These are phyloP conservation scores for Tachystola acroxantha DNA, from an alignment of 2,888 invertebrate genomes.

Conservation along the genomic window DNA sequence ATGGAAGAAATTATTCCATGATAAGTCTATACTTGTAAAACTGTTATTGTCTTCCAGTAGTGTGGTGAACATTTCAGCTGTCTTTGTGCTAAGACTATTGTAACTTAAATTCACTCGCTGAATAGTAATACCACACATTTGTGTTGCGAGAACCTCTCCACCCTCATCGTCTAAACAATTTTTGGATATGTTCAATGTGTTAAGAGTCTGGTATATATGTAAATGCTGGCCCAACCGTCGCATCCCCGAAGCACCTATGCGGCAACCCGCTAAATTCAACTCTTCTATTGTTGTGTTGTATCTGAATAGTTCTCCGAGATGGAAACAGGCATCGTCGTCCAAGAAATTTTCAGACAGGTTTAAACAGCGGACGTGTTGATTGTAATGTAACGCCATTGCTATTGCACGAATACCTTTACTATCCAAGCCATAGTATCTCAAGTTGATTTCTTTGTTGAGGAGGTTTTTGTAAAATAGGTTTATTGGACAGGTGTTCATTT, in stretches of 20 bases:
- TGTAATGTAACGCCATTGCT: slow-evolving; percentile 33
- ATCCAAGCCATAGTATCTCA: slow-evolving; percentile 36
- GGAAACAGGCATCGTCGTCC: slow-evolving; percentile 38
- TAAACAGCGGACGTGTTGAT: slow-evolving; percentile 28
- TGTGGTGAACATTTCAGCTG: slow-evolving; percentile 28
- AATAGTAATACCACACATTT: slow-evolving; percentile 23
- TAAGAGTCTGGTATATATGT: slow-evolving; percentile 23
- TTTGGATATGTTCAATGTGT: slow-evolving; percentile 25
- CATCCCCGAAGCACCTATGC: slow-evolving; percentile 34
- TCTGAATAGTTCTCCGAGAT: slow-evolving; percentile 34
- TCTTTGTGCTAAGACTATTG: slow-evolving; percentile 27
- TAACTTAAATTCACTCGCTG: slow-evolving; percentile 27
- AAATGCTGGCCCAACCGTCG: slow-evolving; percentile 24
- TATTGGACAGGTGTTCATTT: slow-evolving; percentile 33
- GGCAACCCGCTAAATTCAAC: slow-evolving; percentile 34
- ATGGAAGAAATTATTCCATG: slow-evolving; percentile 33
- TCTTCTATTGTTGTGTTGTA: slow-evolving; percentile 30
- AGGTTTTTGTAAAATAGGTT: slow-evolving; percentile 31
- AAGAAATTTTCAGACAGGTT: slow-evolving; percentile 38
- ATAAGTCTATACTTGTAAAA: slow-evolving; percentile 35
- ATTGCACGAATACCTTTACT: slow-evolving; percentile 34
- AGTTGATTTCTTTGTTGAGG: slow-evolving; percentile 26
- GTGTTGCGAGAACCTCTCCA: slow-evolving; percentile 25
- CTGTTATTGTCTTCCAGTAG: slow-evolving; percentile 26
- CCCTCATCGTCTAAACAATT: slow-evolving; percentile 38